Evolutionary conservation across 2,888 invertebrate species (phyloP), one percentile per base, ranked within the genome.

Genomic region (Tachina lurida): DNA sequence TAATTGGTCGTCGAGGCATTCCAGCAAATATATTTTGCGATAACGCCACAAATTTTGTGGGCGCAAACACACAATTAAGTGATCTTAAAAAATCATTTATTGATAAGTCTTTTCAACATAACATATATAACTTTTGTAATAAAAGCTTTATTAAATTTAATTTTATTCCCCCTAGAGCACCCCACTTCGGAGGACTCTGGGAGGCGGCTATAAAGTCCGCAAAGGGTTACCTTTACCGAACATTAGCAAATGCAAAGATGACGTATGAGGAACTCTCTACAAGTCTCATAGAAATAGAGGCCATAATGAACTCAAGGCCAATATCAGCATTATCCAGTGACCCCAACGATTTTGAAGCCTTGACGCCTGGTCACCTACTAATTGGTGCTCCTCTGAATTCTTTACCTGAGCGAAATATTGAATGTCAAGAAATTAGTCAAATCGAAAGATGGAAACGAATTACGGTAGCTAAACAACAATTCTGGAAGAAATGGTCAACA

Each of bases 191-290:
- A 22, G 22, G 22, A 22, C 22, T 22, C n/a, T n/a, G n/a, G n/a
- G n/a, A n/a, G n/a, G n/a, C n/a, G n/a, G n/a, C n/a, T n/a, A n/a
- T n/a, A n/a, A 22, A 22, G 22, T 22, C 22, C 22, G 22, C 22
- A 22, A 22, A 22, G 3, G 22, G 22, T 22, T 22, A 22, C 22
- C 22, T 22, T 22, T 2, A 22, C 22, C 22, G 22, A 22, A 22
- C 3, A 22, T 22, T 22, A 22, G 22, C 22, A 22, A 22, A 22
- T 22, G 22, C 22, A 22, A 70, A 80, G 10, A 67, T 87, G 45
- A 84, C 86, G n/a, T 73, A 62, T 52, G 80, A 84, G 49, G 71
- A 82, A 19, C 65, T 87, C n/a, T n/a, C 71, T 12, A 84, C 74
- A 10, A 77, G 58, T 12, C 19, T 82, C 2, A 60, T 79, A 39